Base-by-base conservation (phyloP, 2,113 vertebrate genomes). In the Tylochromis polylepis region DNA sequence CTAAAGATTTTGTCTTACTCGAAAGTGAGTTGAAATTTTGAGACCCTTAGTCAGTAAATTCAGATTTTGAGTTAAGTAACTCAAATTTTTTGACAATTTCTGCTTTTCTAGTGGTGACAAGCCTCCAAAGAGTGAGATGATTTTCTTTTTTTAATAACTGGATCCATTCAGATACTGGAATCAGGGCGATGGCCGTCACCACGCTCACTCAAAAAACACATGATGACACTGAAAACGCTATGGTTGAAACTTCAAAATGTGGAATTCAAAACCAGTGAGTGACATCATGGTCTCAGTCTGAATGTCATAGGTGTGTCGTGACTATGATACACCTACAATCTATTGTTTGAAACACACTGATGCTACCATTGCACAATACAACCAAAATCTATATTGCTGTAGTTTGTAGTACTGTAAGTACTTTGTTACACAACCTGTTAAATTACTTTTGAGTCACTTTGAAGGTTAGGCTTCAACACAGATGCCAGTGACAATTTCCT, bases 181-280 rank as follows among this genome's bases (percentile, higher is more conserved):
- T 38, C 18, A 65, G 31, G 1, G 60, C 0, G 3, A 62, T 0
- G 31, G 10, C 6, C 0, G 4, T 18, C 29, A n/a, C 36, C 6
- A 8, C 34, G 0, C 60, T 65, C 12, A 12, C n/a, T 0, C n/a
- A 41, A 67, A 8, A 22, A 65, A 36, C 60, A 34, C 29, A 62
- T 1, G 1, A 11, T 1, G 10, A 67, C 62, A 22, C 20, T 41
- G n/a, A 22, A 70, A 70, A 24, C 1, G n/a, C 65, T 70, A 2
- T 16, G 9, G 36, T 43, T 43, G 36, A 70, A 46, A 72, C 38
- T 72, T 43, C 3, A 27, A 72, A 72, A 72, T 11, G 67, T 46
- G 41, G 41, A 72, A 29, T 72, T 46, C 22, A 72, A 29, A 27
- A 72, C 62, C 62, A 41, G 4, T 38, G 4, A n/a, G 18, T 22